Conservation (phyloP, 1,140 invertebrate species). For the Microplitis demolitor region DNA sequence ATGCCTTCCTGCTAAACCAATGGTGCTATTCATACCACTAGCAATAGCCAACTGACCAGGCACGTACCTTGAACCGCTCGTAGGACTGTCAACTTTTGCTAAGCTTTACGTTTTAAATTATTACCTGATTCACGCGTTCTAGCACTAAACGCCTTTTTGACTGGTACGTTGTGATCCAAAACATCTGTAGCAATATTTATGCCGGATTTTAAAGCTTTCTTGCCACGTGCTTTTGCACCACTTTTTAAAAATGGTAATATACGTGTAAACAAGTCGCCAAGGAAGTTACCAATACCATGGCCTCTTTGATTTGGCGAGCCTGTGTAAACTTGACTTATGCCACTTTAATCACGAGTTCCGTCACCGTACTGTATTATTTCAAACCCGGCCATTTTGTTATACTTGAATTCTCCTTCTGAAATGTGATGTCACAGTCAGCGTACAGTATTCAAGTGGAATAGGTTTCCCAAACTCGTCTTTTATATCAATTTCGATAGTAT, state of each 20-base stretch:
- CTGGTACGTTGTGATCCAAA: neutral
- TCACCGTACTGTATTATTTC: slow-evolving; percentile 4
- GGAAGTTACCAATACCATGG: slow-evolving; percentile 35
- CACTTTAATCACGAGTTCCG: no score
- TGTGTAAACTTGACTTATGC: no score
- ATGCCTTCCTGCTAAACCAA: no score
- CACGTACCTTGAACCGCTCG: neutral
- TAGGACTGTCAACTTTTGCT: slow-evolving; percentile 1
- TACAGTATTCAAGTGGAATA: slow-evolving; percentile 32
- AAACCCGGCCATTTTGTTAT: slow-evolving; percentile 19
- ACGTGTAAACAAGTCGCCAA: slow-evolving; percentile 31
- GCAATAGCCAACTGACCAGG: neutral
- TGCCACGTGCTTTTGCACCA: slow-evolving; percentile 23
- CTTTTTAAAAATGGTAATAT: slow-evolving; percentile 28
- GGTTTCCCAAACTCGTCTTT: slow-evolving; percentile 22
- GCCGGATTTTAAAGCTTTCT: slow-evolving; percentile 10
- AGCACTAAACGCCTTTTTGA: slow-evolving; percentile 24
- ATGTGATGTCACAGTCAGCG: slow-evolving; percentile 31
- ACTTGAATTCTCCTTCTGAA: slow-evolving; percentile 22
- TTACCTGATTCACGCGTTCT: slow-evolving; percentile 23
- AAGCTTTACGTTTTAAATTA: slow-evolving; percentile 34
- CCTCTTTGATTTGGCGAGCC: no score
- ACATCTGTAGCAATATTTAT: slow-evolving; percentile 20
- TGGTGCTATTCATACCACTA: no score
- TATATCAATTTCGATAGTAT: slow-evolving; percentile 31